Evolutionary conservation across 2,113 vertebrate genomes (phyloP).

Genomic region (Solea solea): DNA sequence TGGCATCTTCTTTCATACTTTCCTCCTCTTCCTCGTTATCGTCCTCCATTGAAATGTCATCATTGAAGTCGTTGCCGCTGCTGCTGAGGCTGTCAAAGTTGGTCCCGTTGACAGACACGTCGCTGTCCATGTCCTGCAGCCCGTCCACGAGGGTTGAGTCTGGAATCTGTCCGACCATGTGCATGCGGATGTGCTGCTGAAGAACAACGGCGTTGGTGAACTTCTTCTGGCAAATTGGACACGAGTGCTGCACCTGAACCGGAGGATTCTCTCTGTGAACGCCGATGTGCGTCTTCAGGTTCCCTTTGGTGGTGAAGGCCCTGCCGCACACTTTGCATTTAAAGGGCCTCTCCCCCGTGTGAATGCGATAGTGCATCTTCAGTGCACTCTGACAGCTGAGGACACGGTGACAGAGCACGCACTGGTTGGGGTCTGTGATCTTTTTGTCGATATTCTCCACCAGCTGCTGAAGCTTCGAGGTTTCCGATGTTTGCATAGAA

Average conservation of each 20-base stretch:
- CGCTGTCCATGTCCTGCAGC: constrained; percentile 86
- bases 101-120: constrained; percentile 84
- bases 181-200: constrained; percentile 98
- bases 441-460: constrained; percentile 99
- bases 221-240: constrained; percentile 98
- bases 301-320: constrained; percentile 98
- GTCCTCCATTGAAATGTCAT: constrained; percentile 93
- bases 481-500: constrained; percentile 96
- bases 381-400: constrained; percentile 98
- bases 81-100: constrained; percentile 86
- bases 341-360: constrained; percentile 96
- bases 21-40: constrained; percentile 71
- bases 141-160: constrained; percentile 84
- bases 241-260: constrained; percentile 93
- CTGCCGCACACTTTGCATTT: constrained; percentile 97
- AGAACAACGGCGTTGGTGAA: constrained; percentile 96
- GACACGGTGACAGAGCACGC: constrained; percentile 93
- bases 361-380: constrained; percentile 98
- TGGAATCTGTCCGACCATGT: constrained; percentile 93
- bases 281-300: constrained; percentile 96
- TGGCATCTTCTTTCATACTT: constrained; percentile 75
- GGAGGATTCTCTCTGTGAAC: constrained; percentile 94
- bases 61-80: constrained; percentile 86
- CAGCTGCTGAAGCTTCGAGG: constrained; percentile 96
- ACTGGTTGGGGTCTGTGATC: constrained; percentile 94